Base-by-base conservation (phyloP, 2,113 vertebrate genomes). In the Gasterosteus nipponicus region DNA sequence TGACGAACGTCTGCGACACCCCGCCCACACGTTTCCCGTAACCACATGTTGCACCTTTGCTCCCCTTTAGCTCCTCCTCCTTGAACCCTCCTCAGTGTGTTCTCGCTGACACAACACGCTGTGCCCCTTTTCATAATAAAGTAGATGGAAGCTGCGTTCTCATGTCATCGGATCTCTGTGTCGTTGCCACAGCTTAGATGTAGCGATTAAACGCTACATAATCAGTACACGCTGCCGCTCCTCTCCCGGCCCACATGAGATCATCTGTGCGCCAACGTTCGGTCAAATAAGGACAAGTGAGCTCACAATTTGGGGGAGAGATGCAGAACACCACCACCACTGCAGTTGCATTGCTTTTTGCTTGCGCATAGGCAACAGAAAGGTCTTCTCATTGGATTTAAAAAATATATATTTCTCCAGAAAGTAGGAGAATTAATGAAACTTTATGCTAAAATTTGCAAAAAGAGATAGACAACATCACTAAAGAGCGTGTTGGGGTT, bases 221-320 rank as follows among this genome's bases (percentile, higher is more conserved):
- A 41, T 75, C 78, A 62, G 75, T 46, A 69, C 73, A 47, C 61
- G 66, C 70, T 53, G 85, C 83, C 82, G 68, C 81, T 87, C 39
- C 68, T 68, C 73, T 59, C 53, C 31, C 26, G 58, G 77, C 75
- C 84, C 81, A 76, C 62, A 76, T 68, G 80, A 87, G 71, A 70
- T 38, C 64, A 3, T 51, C 75, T 83, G 66, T 76, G 69, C 74
- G 76, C 80, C 78, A 83, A 73, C 71, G 16, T 69, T 12, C 57
- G 82, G 87, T 91, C 86, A 88, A 78, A 85, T 83, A 10, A 78
- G 83, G 82, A 89, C 53, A 16, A 73, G 64, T 9, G 54, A 76
- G 41, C 58, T 56, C 41, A 14, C 57, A n/a, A 47, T 68, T 64
- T 81, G 73, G 62, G 73, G 72, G 38, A 69, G 75, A 56, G 62